Evolutionary conservation across 2,888 invertebrate genomes (phyloP).

Genomic region (Frankliniella intonsa): DNA sequence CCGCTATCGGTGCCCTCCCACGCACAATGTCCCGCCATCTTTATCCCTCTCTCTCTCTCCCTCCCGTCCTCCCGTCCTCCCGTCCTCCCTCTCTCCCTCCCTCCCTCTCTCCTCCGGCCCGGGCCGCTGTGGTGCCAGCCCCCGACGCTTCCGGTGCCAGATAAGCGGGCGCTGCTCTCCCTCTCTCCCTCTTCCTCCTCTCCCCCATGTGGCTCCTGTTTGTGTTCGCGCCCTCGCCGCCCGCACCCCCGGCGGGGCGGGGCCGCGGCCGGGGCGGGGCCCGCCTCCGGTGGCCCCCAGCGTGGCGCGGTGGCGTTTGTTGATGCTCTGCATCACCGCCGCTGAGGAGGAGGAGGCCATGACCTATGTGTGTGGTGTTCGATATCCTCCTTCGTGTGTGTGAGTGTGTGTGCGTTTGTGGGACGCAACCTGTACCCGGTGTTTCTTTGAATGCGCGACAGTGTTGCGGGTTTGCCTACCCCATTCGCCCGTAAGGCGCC

Average conservation of each 20-base stretch:
- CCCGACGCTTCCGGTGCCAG: slow-evolving; percentile 5
- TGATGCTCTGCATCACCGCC: too few relatives aligned
- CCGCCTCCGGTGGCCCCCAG: too few relatives aligned
- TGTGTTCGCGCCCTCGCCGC: background rate
- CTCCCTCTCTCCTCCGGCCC: background rate
- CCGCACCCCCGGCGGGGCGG: background rate
- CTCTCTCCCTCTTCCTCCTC: background rate
- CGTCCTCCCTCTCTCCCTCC: background rate
- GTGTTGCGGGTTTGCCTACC: too few relatives aligned
- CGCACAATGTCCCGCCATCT: slow-evolving; percentile 10
- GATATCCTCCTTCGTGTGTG: too few relatives aligned
- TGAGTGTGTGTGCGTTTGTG: too few relatives aligned
- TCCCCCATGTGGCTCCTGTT: background rate
- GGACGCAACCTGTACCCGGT: too few relatives aligned
- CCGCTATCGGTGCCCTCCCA: background rate
- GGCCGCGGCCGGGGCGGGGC: too few relatives aligned
- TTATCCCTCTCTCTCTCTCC: background rate
- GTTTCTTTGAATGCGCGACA: too few relatives aligned
- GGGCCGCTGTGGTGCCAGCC: background rate
- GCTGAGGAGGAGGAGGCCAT: too few relatives aligned
- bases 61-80: background rate
- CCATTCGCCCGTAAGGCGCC: too few relatives aligned
- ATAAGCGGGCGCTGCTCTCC: background rate
- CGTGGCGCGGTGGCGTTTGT: too few relatives aligned
- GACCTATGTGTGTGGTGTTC: too few relatives aligned